Conservation (phyloP, 2,113 vertebrate genomes). For the Upupa epops region DNA sequence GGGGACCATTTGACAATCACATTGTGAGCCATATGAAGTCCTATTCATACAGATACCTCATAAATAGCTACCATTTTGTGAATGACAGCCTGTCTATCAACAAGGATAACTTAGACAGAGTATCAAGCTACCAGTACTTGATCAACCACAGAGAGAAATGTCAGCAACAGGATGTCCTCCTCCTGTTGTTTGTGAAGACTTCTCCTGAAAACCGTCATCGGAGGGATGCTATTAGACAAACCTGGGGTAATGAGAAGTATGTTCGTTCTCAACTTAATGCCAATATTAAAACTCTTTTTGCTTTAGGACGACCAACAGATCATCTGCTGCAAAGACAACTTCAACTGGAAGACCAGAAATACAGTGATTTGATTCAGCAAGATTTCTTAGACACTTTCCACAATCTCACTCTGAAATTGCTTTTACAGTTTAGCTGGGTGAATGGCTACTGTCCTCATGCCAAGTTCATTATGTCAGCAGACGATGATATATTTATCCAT, state of each 20-base stretch:
- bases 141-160: slow-evolving; percentile 86
- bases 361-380: slow-evolving; percentile 89
- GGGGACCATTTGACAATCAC: slow-evolving; percentile 80
- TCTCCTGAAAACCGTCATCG: slow-evolving; percentile 82
- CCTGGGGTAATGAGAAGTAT: slow-evolving; percentile 89
- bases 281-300: slow-evolving; percentile 86
- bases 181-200: slow-evolving; percentile 89
- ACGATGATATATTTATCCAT: slow-evolving; percentile 95
- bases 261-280: slow-evolving; percentile 72
- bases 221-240: slow-evolving; percentile 84
- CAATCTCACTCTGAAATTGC: slow-evolving; percentile 90
- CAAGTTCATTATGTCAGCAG: slow-evolving; percentile 91
- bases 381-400: slow-evolving; percentile 91
- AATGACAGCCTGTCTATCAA: slow-evolving; percentile 79
- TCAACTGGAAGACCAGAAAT: slow-evolving; percentile 74
- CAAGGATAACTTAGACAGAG: slow-evolving; percentile 63
- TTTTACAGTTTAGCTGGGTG: slow-evolving; percentile 91
- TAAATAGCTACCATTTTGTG: slow-evolving; percentile 89
- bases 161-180: slow-evolving; percentile 78
- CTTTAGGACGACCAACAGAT: slow-evolving; percentile 74
- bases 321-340: slow-evolving; percentile 71
- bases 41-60: slow-evolving; percentile 88
- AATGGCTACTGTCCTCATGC: slow-evolving; percentile 86
- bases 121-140: slow-evolving; percentile 79
- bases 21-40: slow-evolving; percentile 87